A percentile compares a stretch with the other conserved stretches of the same genome.
phyloP scores from a whole-genome alignment of 2,888 invertebrate genomes.

The Xylocampa areola region DNA sequence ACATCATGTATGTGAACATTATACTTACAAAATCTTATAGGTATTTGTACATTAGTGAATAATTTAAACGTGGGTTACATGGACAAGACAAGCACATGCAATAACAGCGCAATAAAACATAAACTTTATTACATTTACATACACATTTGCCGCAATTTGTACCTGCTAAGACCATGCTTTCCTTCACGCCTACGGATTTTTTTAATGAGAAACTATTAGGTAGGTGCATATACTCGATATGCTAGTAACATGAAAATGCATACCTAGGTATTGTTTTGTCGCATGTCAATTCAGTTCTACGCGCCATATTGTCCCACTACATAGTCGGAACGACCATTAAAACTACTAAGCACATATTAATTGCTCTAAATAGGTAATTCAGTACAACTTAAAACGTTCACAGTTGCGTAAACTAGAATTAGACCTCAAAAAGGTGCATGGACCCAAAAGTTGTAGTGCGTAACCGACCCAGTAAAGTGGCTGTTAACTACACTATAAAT shows the following conservation, averaged over 20 bases:
- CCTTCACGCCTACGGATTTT: background rate
- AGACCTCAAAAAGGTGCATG: constrained; percentile 61
- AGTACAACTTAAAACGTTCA: constrained; percentile 56
- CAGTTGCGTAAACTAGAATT: constrained; percentile 57
- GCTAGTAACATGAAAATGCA: constrained; percentile 23
- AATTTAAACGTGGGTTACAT: too few relatives aligned
- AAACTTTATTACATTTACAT: too few relatives aligned
- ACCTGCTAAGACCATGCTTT: background rate
- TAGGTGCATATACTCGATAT: background rate
- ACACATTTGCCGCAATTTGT: too few relatives aligned
- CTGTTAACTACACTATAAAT: constrained; percentile 64
- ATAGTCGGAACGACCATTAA: constrained; percentile 36
- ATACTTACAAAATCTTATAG: too few relatives aligned
- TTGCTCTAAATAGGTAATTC: constrained; percentile 57
- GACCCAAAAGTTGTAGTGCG: constrained; percentile 65
- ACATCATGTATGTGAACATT: too few relatives aligned
- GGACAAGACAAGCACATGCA: too few relatives aligned
- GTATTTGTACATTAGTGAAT: too few relatives aligned
- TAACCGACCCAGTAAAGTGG: constrained; percentile 62
- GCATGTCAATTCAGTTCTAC: constrained; percentile 32
- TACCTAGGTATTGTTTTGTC: constrained; percentile 18
- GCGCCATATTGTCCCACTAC: constrained; percentile 14
- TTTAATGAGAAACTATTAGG: background rate
- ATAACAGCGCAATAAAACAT: too few relatives aligned
- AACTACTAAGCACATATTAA: constrained; percentile 59